A percentile compares a stretch with the other conserved stretches of the same genome.
These are phyloP conservation scores for Helleia helle DNA, from an alignment of 2,888 invertebrate genomes.

Conservation along the genomic window DNA sequence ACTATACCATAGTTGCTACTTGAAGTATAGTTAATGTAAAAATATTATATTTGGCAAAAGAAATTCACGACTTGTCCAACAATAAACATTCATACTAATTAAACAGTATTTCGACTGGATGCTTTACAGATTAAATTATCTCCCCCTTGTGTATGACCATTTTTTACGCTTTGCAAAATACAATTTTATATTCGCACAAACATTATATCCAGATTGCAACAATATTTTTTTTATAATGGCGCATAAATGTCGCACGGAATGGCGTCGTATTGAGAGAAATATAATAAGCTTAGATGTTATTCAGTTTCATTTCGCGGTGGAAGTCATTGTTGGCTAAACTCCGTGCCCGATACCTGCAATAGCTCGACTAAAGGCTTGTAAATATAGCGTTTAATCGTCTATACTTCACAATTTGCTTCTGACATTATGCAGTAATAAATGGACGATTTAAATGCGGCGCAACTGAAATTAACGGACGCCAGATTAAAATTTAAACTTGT, in stretches of 20 bases:
- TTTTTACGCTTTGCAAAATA: constrained; percentile 21
- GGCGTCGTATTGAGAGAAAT: constrained; percentile 41
- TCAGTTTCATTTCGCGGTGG: constrained; percentile 41
- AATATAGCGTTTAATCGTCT: constrained; percentile 47
- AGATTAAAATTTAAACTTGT: constrained; percentile 38
- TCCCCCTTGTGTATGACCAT: constrained; percentile 10
- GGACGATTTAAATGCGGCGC: constrained; percentile 29
- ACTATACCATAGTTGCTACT: no score
- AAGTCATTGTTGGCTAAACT: constrained; percentile 34
- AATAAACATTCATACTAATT: no score
- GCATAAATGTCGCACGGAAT: constrained; percentile 40
- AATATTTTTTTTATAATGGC: constrained; percentile 37
- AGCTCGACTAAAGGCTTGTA: constrained; percentile 29
- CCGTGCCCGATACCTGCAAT: constrained; percentile 26
- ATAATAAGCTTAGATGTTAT: constrained; percentile 45
- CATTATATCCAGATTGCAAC: constrained; percentile 23
- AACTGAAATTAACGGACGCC: constrained; percentile 31
- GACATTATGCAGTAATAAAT: constrained; percentile 35
- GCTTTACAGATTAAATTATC: no score
- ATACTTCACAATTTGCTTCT: constrained; percentile 55
- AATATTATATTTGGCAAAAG: no score
- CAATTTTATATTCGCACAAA: constrained; percentile 24
- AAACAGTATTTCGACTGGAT: no score
- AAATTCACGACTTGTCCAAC: no score
- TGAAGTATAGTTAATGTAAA: no score